Conservation (phyloP, 2,888 invertebrate genomes). For the Acanthosepion esculentum region DNA sequence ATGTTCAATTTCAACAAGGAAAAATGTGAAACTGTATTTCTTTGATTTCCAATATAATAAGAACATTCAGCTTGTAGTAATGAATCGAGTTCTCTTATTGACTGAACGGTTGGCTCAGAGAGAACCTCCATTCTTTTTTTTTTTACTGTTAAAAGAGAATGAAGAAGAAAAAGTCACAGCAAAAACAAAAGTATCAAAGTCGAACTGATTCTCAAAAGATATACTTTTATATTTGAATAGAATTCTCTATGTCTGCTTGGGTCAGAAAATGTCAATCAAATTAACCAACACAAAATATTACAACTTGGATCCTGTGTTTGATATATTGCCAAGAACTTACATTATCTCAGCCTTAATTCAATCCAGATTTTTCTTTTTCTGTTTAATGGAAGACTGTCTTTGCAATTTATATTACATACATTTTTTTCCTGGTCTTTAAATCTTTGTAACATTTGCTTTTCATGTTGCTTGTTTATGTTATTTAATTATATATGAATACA, state of each 20-base stretch:
- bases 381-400: background rate
- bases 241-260: background rate
- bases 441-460: background rate
- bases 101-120: background rate
- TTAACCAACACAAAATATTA: background rate
- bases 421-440: background rate
- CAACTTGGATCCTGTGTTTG: background rate
- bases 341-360: background rate
- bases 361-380: background rate
- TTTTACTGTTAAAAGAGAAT: background rate
- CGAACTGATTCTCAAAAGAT: background rate
- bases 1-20: too few species aligned
- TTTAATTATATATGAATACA: background rate
- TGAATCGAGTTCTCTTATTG: background rate
- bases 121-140: background rate
- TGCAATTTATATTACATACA: background rate
- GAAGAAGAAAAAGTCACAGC: background rate
- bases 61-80: background rate
- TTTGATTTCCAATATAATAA: too few species aligned
- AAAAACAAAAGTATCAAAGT: background rate
- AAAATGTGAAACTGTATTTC: too few species aligned
- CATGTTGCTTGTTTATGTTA: background rate
- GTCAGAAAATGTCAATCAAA: background rate
- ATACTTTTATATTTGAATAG: background rate
- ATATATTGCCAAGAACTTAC: slow-evolving; percentile 5